phyloP scores from a whole-genome alignment of 1,140 invertebrate species.

The Euglossa dilemma region DNA sequence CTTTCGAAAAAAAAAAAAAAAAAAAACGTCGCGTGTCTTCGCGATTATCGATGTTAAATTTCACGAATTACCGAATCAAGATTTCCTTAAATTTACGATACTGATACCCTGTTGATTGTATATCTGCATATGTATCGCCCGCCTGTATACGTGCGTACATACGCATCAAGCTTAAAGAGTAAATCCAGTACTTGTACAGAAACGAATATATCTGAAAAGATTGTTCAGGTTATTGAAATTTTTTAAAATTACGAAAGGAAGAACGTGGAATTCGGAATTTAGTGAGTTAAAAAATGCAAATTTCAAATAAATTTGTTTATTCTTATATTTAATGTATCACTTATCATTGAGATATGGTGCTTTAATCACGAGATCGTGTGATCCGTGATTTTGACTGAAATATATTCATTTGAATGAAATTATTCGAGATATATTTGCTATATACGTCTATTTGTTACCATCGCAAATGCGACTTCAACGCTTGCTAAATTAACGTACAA shows the following conservation, averaged over 20 bases:
- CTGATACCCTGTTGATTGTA: slow-evolving; percentile 2
- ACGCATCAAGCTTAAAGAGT: not conserved
- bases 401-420: not conserved
- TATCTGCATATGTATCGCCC: not conserved
- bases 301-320: slow-evolving; percentile 18
- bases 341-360: not conserved
- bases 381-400: not conserved
- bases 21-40: not conserved
- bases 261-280: not conserved
- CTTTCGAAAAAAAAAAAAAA: not conserved
- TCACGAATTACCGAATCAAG: not conserved
- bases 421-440: not conserved
- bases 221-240: no score
- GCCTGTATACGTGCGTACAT: not conserved
- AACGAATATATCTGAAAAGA: not conserved
- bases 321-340: slow-evolving; percentile 2
- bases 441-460: not conserved
- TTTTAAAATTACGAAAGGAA: not conserved
- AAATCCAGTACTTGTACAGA: slow-evolving; percentile 7
- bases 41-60: not conserved
- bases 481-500: not conserved
- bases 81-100: not conserved
- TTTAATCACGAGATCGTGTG: not conserved
- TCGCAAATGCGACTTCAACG: not conserved
- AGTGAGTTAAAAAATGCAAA: not conserved